phyloP scores from a whole-genome alignment of 2,888 invertebrate species.

The Amorpha juglandis region DNA sequence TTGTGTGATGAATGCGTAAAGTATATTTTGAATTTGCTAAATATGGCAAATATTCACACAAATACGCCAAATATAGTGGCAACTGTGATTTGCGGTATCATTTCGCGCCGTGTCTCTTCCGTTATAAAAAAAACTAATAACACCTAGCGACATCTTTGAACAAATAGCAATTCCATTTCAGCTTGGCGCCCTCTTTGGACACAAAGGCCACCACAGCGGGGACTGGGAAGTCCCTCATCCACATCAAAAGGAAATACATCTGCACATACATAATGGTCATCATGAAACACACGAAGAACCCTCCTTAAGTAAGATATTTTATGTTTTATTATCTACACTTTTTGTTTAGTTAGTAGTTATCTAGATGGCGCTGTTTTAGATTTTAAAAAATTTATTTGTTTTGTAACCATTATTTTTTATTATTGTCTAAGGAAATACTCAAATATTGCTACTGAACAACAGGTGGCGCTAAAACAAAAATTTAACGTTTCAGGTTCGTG shows the following conservation, averaged over 20 bases:
- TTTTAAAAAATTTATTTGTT: too few species aligned
- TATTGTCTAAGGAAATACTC: too few species aligned
- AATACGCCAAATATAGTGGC: too few species aligned
- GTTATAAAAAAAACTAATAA: not conserved
- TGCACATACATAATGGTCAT: conserved; percentile 74
- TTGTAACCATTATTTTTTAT: too few species aligned
- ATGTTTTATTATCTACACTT: too few species aligned
- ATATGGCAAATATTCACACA: too few species aligned
- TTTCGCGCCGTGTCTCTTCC: not conserved
- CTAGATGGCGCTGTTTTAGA: not conserved
- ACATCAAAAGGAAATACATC: conserved; percentile 73
- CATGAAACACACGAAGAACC: conserved; percentile 51
- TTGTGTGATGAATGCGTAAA: too few species aligned
- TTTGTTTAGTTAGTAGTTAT: not conserved
- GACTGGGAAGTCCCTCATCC: conserved; percentile 58
- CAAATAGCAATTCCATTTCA: conserved; percentile 42
- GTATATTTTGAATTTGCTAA: too few species aligned
- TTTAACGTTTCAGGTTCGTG: conserved; percentile 59
- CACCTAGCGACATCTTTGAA: conserved; percentile 19
- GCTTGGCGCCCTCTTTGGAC: conserved; percentile 67
- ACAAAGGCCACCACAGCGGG: conserved; percentile 55
- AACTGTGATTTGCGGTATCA: not conserved
- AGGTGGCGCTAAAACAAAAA: conserved; percentile 45
- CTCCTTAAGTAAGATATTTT: conserved; percentile 44
- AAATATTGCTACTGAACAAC: conserved; percentile 28